Base-by-base conservation (phyloP, 1,140 invertebrate species). In the Tyrophagus putrescentiae region DNA sequence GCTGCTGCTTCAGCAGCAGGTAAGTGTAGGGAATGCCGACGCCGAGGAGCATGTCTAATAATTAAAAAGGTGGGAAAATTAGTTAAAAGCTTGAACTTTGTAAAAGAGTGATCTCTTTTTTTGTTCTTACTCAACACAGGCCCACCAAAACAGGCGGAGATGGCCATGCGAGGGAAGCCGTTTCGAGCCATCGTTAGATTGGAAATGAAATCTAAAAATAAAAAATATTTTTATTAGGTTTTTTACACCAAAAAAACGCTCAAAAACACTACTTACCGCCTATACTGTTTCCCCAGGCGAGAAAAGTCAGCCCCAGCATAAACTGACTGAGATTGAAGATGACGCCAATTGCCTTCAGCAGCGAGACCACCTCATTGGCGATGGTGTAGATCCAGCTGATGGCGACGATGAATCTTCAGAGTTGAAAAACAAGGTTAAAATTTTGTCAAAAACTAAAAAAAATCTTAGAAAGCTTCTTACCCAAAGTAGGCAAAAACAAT, bases 211-310 rank as follows among this genome's bases (percentile, higher is more conserved):
- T 79, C 79, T 64, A 67, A 44, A 28, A 48, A 48, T 7, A 54
- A 42, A 41, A n/a, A 27, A 54, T 33, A 27, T 54, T 5, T 9
- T 42, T 33, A 27, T 33, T 42, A 54, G 9, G 11, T 54, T 54
- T 13, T 54, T 42, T 27, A 54, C 7, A 13, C 6, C 16, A 54
- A 34, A 7, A 6, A 48, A 9, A 21, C 45, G 16, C 9, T 13
- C 18, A 7, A 28, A 27, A n/a, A 7, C 45, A 41, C 45, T 11
- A 23, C 53, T 59, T 33, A 61, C 60, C 60, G 45, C 80, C 79
- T 56, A 84, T 72, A 68, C 78, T 80, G 69, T 84, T 84, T 29
- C 80, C 80, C 81, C 81, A 83, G 0, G 83, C 81, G 18, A 84
- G 73, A 29, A 84, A 72, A 16, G 81, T 83, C 42, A 84, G 72